These are phyloP conservation scores for Caenorhabditis auriculariae DNA, from an alignment of 2,888 invertebrate genomes.

Conservation along the genomic window DNA sequence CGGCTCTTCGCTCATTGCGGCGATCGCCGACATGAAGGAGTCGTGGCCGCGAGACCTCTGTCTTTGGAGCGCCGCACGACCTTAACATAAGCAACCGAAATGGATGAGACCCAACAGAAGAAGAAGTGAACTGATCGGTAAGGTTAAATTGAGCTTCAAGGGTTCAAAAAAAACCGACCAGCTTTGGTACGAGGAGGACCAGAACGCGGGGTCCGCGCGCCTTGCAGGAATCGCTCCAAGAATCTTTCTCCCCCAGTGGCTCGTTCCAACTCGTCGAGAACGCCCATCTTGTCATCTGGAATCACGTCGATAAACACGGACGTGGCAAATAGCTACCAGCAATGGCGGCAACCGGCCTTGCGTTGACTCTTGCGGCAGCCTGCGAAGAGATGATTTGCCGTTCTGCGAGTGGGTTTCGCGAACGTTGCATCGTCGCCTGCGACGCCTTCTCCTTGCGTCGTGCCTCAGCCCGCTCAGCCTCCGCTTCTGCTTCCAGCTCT, in stretches of 20 bases:
- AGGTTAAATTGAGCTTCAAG: not conserved
- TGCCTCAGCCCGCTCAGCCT: conserved; percentile 29
- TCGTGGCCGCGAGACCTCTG: conserved; percentile 26
- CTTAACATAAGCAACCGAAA: conserved; percentile 9
- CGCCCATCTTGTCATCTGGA: conserved; percentile 37
- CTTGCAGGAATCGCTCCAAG: conserved; percentile 28
- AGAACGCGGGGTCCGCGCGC: conserved; percentile 27
- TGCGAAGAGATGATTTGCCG: conserved; percentile 1
- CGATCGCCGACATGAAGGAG: not conserved
- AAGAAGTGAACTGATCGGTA: not conserved
- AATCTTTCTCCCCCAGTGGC: conserved; percentile 29
- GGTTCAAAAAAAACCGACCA: too few species aligned
- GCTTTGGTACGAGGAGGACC: too few species aligned
- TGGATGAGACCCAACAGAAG: not conserved
- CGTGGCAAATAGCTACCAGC: too few species aligned
- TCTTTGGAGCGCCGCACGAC: conserved; percentile 20
- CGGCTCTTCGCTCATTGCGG: not conserved
- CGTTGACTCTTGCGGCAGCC: too few species aligned
- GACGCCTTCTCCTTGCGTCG: conserved; percentile 18
- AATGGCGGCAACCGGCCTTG: too few species aligned
- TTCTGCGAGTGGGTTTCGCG: conserved; percentile 10
- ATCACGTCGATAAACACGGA: too few species aligned
- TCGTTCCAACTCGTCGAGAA: conserved; percentile 49
- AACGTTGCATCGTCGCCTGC: conserved; percentile 7
- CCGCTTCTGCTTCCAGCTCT: conserved; percentile 37